phyloP scores from a whole-genome alignment of 2,113 vertebrate genomes.

The Gracilinanus agilis region DNA sequence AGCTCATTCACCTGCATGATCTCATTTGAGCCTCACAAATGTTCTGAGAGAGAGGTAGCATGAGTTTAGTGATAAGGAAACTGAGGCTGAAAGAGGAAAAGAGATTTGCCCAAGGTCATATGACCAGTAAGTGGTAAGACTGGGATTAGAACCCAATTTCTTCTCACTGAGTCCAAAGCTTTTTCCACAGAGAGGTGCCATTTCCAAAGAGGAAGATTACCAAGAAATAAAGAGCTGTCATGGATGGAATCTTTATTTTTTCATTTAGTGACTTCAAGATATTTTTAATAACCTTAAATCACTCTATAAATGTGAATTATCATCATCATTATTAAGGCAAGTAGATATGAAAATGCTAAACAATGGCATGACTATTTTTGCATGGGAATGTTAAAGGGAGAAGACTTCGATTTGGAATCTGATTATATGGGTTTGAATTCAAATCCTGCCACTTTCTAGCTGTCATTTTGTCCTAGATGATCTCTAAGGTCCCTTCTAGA shows the following conservation, averaged over 20 bases:
- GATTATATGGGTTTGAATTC: not conserved
- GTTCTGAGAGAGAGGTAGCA: not conserved
- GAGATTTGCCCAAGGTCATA: not conserved
- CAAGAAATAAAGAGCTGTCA: not conserved
- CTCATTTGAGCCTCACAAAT: not conserved
- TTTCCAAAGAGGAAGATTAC: not conserved
- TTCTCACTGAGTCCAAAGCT: not conserved
- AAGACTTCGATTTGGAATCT: not conserved
- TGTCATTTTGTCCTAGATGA: not conserved
- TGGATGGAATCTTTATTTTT: not conserved
- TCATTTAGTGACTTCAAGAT: not conserved
- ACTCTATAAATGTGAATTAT: not conserved
- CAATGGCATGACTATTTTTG: not conserved
- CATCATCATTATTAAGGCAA: not conserved
- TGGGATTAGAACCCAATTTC: not conserved
- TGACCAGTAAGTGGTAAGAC: not conserved
- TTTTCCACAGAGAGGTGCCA: not conserved
- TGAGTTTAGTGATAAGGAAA: not conserved
- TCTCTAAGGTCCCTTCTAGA: not conserved
- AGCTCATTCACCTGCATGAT: not conserved
- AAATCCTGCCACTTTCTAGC: not conserved
- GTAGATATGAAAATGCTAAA: not conserved
- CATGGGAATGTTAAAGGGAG: not conserved
- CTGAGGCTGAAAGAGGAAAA: not conserved
- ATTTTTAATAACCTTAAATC: not conserved